Percentiles rank a stretch among this genome's conserved stretches.
Evolutionary conservation across 1,140 invertebrate species (phyloP).

Genomic region (Musca domestica): DNA sequence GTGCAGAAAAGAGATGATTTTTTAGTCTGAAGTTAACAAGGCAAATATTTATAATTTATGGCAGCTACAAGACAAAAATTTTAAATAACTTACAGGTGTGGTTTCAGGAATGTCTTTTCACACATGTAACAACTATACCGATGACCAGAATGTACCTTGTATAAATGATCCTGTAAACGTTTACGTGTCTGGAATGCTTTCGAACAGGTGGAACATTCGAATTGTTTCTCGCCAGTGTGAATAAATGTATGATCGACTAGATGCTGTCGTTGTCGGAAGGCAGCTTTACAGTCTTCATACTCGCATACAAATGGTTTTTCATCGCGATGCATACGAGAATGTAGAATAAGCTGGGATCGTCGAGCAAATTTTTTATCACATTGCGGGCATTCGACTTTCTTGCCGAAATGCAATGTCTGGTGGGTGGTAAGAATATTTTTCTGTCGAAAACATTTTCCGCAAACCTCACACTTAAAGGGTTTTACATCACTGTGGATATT

Average conservation of each 20-base stretch:
- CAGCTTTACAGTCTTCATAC: not conserved
- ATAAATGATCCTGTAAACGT: constrained; percentile 15
- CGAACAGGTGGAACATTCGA: not conserved
- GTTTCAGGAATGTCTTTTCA: constrained; percentile 9
- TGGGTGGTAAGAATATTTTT: constrained; percentile 15
- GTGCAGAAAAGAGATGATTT: not conserved
- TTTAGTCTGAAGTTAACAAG: not conserved
- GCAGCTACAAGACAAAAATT: not conserved
- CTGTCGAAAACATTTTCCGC: constrained; percentile 18
- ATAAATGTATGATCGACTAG: constrained; percentile 11
- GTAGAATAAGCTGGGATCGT: constrained; percentile 2
- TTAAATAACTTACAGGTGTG: constrained; percentile 4
- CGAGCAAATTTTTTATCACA: constrained; percentile 17
- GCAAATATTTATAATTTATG: too few relatives aligned
- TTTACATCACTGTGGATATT: constrained; percentile 9
- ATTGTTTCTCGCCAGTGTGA: constrained; percentile 1
- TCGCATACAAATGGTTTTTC: constrained; percentile 12
- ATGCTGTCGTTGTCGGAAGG: constrained; percentile 6
- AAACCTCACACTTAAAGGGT: constrained; percentile 11
- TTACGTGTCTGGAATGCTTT: constrained; percentile 6
- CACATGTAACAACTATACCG: constrained; percentile 9
- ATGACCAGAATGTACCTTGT: constrained; percentile 4
- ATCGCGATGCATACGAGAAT: constrained; percentile 20
- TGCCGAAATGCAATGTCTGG: constrained; percentile 14
- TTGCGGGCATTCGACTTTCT: constrained; percentile 10